Conservation (phyloP, 1,140 invertebrate species). For the Leptinotarsa undecemlineata region DNA sequence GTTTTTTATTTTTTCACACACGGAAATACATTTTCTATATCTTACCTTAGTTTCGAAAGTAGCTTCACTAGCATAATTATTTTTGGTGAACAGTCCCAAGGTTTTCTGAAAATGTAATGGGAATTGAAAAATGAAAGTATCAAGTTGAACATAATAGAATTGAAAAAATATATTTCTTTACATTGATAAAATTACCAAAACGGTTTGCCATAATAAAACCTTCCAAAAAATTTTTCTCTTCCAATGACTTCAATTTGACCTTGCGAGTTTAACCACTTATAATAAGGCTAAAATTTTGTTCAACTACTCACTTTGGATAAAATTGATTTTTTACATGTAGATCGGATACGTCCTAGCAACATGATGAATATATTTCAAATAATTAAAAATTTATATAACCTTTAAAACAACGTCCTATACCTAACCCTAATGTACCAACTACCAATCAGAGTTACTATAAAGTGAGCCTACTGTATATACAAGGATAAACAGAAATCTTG, state of each 20-base stretch:
- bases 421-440: too few species aligned
- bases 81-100: constrained; percentile 55
- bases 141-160: background rate
- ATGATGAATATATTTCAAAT: constrained; percentile 22
- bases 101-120: constrained; percentile 38
- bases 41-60: constrained; percentile 72
- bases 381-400: too few species aligned
- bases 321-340: constrained; percentile 37
- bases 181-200: constrained; percentile 36
- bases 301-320: constrained; percentile 39
- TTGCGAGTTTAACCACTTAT: background rate
- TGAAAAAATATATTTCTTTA: constrained; percentile 24
- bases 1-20: background rate
- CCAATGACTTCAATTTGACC: constrained; percentile 28
- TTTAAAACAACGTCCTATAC: too few species aligned
- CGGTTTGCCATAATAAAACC: constrained; percentile 38
- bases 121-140: background rate
- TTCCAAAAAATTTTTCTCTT: constrained; percentile 17
- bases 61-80: constrained; percentile 70
- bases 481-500: too few species aligned
- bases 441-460: too few species aligned
- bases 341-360: constrained; percentile 42
- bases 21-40: background rate
- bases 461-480: too few species aligned
- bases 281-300: too few species aligned